phyloP scores from a whole-genome alignment of 2,797 vertebrate species.

The Oryzias dopingdopingensis region DNA sequence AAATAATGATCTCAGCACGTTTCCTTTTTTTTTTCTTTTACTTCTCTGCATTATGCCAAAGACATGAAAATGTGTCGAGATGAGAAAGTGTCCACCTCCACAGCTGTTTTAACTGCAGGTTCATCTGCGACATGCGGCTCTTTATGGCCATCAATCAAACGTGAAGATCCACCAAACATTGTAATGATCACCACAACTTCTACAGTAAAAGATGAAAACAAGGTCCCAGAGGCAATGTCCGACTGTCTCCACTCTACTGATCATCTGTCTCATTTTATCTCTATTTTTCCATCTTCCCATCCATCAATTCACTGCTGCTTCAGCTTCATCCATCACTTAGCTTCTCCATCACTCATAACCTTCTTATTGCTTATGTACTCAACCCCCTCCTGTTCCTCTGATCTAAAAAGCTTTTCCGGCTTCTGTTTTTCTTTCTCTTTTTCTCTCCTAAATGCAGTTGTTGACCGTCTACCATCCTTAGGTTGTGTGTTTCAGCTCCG shows the following conservation, averaged over 20 bases:
- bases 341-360: slow-evolving; percentile 54
- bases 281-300: slow-evolving; percentile 58
- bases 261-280: slow-evolving; percentile 65
- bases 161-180: slow-evolving; percentile 17
- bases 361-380: slow-evolving; percentile 31
- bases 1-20: too few species aligned
- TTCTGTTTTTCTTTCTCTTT: slow-evolving; percentile 43
- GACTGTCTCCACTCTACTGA: slow-evolving; percentile 54
- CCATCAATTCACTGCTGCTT: slow-evolving; percentile 59
- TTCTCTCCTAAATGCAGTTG: slow-evolving; percentile 41
- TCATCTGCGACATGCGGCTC: slow-evolving; percentile 18
- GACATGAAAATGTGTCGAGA: too few species aligned
- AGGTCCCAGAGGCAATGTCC: slow-evolving; percentile 38
- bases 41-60: too few species aligned
- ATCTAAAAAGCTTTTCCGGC: slow-evolving; percentile 52
- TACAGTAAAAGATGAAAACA: slow-evolving; percentile 19
- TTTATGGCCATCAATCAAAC: slow-evolving; percentile 27
- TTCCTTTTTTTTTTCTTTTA: too few species aligned
- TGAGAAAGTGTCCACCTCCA: too few species aligned
- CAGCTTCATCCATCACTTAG: slow-evolving; percentile 64
- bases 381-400: slow-evolving; percentile 30
- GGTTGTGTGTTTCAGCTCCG: slow-evolving; percentile 29
- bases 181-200: slow-evolving; percentile 36
- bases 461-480: slow-evolving; percentile 41
- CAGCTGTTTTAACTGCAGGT: slow-evolving; percentile 6